Evolutionary conservation across 2,113 vertebrate species (phyloP), one percentile per base, ranked within the genome.

Genomic region (Cinclus cinclus): DNA sequence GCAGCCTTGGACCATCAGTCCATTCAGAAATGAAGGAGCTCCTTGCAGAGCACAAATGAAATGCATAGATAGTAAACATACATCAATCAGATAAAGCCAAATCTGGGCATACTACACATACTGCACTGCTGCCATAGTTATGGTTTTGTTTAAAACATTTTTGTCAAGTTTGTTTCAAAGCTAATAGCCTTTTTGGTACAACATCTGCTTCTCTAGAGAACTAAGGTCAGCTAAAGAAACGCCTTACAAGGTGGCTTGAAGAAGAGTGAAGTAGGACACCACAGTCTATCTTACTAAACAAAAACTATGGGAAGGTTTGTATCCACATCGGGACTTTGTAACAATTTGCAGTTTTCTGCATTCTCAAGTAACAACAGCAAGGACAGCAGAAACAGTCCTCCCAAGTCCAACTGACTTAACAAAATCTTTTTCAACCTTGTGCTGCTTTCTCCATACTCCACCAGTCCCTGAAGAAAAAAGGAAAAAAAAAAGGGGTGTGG

Each of bases 401-500:
- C 68, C 52, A 69, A 60, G 35, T 52, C 39, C 9, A 16, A 42
- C 5, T 22, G 16, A 85, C 27, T 63, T 52, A 62, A 52, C 39
- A 58, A 69, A 41, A 24, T 13, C 21, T 81, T 92, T 71, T 59
- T 59, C 69, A 81, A 84, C 44, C 30, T 25, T 89, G 14, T 70
- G 9, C 49, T 77, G 11, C 46, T 80, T 94, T 86, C 33, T 16
- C 6, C n/a, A n/a, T 76, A 59, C 33, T 21, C 13, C 23, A 22
- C 3, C 13, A 77, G 71, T 22, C 68, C 37, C 59, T 39, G 22
- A 11, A 77, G 44, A 50, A 15, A 28, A 52, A 6, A n/a, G 46
- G 46, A 46, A 31, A 21, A 13, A 39, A 31, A 2, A 27, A 13
- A 5, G 1, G 4, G 2, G 7, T 4, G 3, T 5, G 19, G 14